Percentiles rank a stretch among this genome's conserved stretches.
Evolutionary conservation across 2,797 vertebrate genomes (phyloP).

Genomic region (Gallinago nigripennis): DNA sequence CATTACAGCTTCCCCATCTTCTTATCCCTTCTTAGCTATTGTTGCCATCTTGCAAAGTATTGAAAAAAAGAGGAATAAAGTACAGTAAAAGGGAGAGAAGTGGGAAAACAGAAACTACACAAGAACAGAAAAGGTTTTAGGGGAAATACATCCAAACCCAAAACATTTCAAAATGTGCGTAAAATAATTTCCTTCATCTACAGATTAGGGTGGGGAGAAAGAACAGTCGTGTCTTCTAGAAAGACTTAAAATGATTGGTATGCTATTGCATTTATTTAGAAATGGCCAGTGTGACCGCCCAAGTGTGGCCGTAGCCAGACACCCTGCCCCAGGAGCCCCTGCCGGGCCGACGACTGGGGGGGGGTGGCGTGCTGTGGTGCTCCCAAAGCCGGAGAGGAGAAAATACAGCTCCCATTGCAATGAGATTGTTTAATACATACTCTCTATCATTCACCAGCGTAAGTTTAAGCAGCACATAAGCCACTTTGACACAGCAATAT

Average conservation of each 20-base stretch:
- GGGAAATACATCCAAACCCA: neutral
- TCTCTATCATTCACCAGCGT: conserved; percentile 38
- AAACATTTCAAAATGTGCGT: neutral
- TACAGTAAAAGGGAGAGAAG: neutral
- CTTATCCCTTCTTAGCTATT: neutral
- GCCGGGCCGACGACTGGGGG: accelerated
- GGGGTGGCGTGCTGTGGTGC: neutral
- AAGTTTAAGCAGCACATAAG: conserved; percentile 63
- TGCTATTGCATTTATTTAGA: accelerated
- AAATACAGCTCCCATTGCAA: conserved; percentile 31
- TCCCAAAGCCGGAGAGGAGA: neutral
- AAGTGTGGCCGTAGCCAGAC: accelerated
- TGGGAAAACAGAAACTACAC: neutral
- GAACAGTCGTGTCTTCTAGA: neutral
- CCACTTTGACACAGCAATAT: conserved; percentile 52
- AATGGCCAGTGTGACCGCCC: neutral
- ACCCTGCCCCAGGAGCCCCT: neutral
- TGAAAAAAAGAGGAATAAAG: neutral
- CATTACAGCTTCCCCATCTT: neutral
- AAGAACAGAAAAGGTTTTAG: neutral
- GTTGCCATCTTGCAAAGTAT: neutral
- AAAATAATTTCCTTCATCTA: neutral
- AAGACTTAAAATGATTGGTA: neutral
- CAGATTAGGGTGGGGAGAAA: neutral
- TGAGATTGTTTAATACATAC: conserved; percentile 42